A percentile compares a stretch with the other conserved stretches of the same genome.
Conservation (phyloP, 2,797 vertebrate genomes). For the Distichodus sexfasciatus region DNA sequence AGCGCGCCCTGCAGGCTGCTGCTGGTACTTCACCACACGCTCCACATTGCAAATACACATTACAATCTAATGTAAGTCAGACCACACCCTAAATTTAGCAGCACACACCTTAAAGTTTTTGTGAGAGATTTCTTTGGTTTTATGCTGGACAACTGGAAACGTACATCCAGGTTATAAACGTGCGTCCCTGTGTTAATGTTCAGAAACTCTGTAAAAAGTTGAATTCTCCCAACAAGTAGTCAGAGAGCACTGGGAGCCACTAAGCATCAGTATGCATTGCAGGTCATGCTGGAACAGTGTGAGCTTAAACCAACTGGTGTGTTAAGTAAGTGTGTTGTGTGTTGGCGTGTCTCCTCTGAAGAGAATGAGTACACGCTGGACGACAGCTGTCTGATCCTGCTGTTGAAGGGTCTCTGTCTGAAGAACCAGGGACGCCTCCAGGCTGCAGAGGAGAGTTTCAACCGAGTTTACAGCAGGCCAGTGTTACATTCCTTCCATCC, state of each 20-base stretch:
- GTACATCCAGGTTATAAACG: no score
- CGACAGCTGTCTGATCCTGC: slow-evolving; percentile 72
- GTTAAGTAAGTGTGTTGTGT: slow-evolving; percentile 18
- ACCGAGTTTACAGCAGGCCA: slow-evolving; percentile 64
- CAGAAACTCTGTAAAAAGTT: no score
- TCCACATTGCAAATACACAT: neutral
- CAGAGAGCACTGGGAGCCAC: no score
- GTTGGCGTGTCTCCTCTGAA: slow-evolving; percentile 43
- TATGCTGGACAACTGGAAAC: no score
- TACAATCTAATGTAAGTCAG: no score
- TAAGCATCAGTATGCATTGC: no score
- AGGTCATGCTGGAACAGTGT: no score
- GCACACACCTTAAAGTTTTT: no score
- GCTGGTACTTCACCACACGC: slow-evolving; percentile 63
- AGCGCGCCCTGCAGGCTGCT: slow-evolving; percentile 68
- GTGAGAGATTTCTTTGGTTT: no score
- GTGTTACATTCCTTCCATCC: neutral
- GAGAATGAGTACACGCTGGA: slow-evolving; percentile 73
- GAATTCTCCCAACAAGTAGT: no score
- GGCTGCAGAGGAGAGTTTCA: slow-evolving; percentile 75
- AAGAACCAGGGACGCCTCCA: slow-evolving; percentile 73
- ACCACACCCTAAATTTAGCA: no score
- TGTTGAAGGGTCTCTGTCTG: slow-evolving; percentile 80
- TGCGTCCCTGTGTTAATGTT: no score
- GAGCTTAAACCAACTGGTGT: neutral